Evolutionary conservation across 2,797 vertebrate species (phyloP).

Genomic region (Melanotaenia pygmaea): DNA sequence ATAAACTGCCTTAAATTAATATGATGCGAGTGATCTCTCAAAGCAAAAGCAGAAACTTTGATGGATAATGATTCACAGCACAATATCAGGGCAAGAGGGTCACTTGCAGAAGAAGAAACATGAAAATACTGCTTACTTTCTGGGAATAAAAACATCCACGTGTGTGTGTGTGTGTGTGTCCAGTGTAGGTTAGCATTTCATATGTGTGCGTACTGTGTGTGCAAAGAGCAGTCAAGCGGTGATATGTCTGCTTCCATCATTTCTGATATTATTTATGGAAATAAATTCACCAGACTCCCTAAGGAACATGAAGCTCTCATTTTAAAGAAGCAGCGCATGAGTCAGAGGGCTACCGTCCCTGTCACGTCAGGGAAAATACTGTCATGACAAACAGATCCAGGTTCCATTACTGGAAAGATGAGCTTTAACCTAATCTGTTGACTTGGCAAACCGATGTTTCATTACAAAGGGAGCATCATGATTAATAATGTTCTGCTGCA

Average conservation of each 20-base stretch:
- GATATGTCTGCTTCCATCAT: slow-evolving; percentile 11
- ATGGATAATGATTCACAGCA: slow-evolving; percentile 35
- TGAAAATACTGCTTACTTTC: slow-evolving; percentile 12
- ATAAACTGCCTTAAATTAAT: not conserved
- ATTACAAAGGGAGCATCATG: slow-evolving; percentile 25
- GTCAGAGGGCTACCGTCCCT: slow-evolving; percentile 34
- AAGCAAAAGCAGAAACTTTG: slow-evolving; percentile 4
- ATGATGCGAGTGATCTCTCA: not conserved
- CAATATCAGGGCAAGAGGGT: not conserved
- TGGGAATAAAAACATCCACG: not conserved
- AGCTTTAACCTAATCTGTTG: slow-evolving; percentile 45
- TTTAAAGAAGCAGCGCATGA: slow-evolving; percentile 31
- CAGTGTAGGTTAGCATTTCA: not conserved
- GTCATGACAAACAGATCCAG: slow-evolving; percentile 45
- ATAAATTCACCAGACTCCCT: slow-evolving; percentile 46
- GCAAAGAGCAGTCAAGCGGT: not conserved
- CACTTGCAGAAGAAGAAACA: not conserved
- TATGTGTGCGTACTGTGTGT: not conserved
- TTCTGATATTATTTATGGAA: slow-evolving; percentile 57
- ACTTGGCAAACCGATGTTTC: slow-evolving; percentile 43
- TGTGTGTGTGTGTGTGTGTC: slow-evolving; percentile 18
- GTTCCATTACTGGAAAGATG: slow-evolving; percentile 27
- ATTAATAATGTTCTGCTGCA: slow-evolving; percentile 36
- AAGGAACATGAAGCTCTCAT: slow-evolving; percentile 42
- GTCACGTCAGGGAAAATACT: slow-evolving; percentile 36